Conservation (phyloP, 2,113 vertebrate genomes). For the Pollachius pollachius region DNA sequence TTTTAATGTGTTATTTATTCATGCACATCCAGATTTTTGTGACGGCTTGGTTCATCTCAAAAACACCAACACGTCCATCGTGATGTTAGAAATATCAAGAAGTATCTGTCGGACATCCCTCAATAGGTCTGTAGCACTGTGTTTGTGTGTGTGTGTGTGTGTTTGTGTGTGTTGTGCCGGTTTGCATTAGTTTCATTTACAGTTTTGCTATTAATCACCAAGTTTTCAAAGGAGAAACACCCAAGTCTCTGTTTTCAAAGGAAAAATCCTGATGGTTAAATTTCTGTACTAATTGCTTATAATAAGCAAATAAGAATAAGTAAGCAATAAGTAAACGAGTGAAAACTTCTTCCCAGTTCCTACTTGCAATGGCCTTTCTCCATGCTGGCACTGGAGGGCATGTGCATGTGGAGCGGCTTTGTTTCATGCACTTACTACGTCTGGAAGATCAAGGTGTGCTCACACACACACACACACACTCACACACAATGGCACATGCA, state of each 20-base stretch:
- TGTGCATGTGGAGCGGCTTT: constrained; percentile 76
- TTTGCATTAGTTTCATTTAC: too few species aligned
- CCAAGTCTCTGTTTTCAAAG: too few species aligned
- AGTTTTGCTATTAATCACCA: too few species aligned
- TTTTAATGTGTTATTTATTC: neutral
- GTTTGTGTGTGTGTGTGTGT: neutral
- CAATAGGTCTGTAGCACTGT: constrained; percentile 41
- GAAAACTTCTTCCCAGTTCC: constrained; percentile 42
- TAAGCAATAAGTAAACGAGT: too few species aligned
- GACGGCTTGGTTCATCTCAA: constrained; percentile 23
- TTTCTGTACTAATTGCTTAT: neutral
- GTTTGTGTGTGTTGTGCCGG: neutral
- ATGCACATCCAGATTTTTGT: constrained; percentile 52
- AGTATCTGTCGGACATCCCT: constrained; percentile 75
- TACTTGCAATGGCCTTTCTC: constrained; percentile 68
- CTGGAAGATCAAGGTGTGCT: constrained; percentile 69
- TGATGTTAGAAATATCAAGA: constrained; percentile 66
- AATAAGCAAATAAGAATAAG: too few species aligned
- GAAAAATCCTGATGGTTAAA: too few species aligned
- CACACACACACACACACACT: neutral
- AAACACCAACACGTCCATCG: constrained; percentile 46
- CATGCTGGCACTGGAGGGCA: constrained; percentile 68
- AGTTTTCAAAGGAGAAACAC: too few species aligned
- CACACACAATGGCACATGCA: constrained; percentile 2
- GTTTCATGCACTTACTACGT: constrained; percentile 72